A percentile compares a stretch with the other conserved stretches of the same genome.
phyloP scores from a whole-genome alignment of 1,140 invertebrate genomes.

The Chlorops oryzae region DNA sequence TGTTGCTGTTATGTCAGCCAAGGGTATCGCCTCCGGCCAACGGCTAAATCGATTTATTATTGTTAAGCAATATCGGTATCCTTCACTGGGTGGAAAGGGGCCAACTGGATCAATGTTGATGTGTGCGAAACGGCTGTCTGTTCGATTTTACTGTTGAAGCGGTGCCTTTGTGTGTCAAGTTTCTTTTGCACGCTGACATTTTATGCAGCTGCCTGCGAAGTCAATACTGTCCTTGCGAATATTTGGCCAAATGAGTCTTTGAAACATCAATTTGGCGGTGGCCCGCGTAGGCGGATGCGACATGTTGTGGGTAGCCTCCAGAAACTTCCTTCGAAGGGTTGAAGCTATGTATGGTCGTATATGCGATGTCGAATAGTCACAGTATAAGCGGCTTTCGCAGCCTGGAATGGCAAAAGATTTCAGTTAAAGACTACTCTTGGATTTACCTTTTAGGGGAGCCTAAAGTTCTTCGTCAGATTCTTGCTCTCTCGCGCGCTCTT shows the following conservation, averaged over 20 bases:
- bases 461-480: too few relatives aligned
- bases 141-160: background rate
- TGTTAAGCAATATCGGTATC: constrained; percentile 39
- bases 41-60: constrained; percentile 41
- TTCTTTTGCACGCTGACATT: constrained; percentile 3
- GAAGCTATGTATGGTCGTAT: background rate
- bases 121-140: background rate
- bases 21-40: constrained; percentile 43
- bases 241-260: background rate
- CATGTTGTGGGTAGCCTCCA: background rate
- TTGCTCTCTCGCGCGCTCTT: too few relatives aligned
- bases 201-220: background rate
- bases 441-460: too few relatives aligned
- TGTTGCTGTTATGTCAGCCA: constrained; percentile 25
- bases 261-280: background rate
- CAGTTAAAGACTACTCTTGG: too few relatives aligned
- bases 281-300: constrained; percentile 1
- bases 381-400: background rate
- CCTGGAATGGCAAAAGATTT: background rate
- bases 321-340: background rate
- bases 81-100: constrained; percentile 32
- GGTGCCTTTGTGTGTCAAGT: background rate
- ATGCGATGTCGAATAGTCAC: background rate
- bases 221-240: background rate
- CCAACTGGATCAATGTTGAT: constrained; percentile 1